These are phyloP conservation scores for Ophthalmolycus amberensis DNA, from an alignment of 2,113 vertebrate species.

Conservation along the genomic window DNA sequence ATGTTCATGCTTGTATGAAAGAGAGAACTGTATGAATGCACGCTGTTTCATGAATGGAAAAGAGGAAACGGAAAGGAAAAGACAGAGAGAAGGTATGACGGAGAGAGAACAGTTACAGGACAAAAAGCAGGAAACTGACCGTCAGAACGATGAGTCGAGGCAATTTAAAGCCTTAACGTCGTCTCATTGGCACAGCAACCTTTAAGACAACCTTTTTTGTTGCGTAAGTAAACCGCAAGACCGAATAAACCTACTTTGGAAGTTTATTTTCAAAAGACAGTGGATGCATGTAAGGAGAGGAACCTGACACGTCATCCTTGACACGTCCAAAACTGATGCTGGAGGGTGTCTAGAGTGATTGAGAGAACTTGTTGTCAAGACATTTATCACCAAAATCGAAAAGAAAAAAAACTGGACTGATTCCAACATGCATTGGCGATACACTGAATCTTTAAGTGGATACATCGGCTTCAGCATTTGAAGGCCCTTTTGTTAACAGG, in stretches of 20 bases:
- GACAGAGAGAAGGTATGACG: not conserved
- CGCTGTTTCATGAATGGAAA: not conserved
- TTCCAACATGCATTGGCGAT: too few relatives aligned
- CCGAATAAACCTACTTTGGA: too few relatives aligned
- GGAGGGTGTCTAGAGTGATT: too few relatives aligned
- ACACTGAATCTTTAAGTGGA: not conserved
- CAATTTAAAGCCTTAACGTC: not conserved
- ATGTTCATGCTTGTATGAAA: not conserved
- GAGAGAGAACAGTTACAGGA: not conserved
- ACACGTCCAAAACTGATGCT: too few relatives aligned
- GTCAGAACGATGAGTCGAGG: not conserved
- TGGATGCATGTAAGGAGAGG: too few relatives aligned
- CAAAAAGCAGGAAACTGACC: not conserved
- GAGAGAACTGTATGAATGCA: slow-evolving; percentile 1
- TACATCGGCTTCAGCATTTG: not conserved
- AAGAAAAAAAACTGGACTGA: too few relatives aligned
- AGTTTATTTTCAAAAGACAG: too few relatives aligned
- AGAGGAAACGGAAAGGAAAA: not conserved
- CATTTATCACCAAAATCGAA: too few relatives aligned
- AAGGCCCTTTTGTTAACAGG: not conserved
- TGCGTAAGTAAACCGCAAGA: too few relatives aligned
- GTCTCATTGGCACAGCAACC: not conserved
- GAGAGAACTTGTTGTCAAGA: too few relatives aligned
- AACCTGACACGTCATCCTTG: too few relatives aligned
- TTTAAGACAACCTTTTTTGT: not conserved